phyloP scores from a whole-genome alignment of 1,140 invertebrate genomes.

The Paramacrobiotus metropolitanus region DNA sequence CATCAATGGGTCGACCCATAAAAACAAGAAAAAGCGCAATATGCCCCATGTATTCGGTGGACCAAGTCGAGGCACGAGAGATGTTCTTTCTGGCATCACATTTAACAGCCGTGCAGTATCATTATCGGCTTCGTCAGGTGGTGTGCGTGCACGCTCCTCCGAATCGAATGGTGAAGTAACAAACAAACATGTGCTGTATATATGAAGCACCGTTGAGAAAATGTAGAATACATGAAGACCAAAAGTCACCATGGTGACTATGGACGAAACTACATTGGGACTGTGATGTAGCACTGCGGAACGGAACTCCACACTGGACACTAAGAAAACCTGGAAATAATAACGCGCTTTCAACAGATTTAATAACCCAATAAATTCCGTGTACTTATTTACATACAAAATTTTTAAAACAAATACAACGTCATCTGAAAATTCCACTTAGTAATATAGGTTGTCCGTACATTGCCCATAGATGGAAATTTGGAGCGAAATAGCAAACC shows the following conservation, averaged over 20 bases:
- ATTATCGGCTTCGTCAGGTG: not conserved
- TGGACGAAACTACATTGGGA: not conserved
- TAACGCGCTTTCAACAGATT: too few relatives aligned
- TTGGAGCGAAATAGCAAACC: too few relatives aligned
- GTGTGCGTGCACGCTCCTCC: too few relatives aligned
- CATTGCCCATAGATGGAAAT: too few relatives aligned
- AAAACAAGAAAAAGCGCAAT: constrained; percentile 34
- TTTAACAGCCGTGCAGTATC: not conserved
- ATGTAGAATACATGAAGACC: not conserved
- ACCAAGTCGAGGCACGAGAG: not conserved
- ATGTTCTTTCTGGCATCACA: not conserved
- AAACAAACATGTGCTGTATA: not conserved
- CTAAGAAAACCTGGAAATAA: not conserved
- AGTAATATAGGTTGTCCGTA: too few relatives aligned
- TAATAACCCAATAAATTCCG: too few relatives aligned
- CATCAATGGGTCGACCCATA: constrained; percentile 66
- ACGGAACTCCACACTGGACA: not conserved
- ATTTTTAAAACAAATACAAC: too few relatives aligned
- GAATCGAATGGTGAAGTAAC: not conserved
- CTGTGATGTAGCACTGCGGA: not conserved
- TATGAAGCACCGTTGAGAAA: not conserved
- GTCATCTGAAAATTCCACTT: too few relatives aligned
- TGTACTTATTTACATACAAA: too few relatives aligned
- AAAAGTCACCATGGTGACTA: not conserved
- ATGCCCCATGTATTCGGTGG: not conserved